Evolutionary conservation across 2,797 vertebrate species (phyloP), one percentile per base, ranked within the genome.

Genomic region (Cheirogaleus major): DNA sequence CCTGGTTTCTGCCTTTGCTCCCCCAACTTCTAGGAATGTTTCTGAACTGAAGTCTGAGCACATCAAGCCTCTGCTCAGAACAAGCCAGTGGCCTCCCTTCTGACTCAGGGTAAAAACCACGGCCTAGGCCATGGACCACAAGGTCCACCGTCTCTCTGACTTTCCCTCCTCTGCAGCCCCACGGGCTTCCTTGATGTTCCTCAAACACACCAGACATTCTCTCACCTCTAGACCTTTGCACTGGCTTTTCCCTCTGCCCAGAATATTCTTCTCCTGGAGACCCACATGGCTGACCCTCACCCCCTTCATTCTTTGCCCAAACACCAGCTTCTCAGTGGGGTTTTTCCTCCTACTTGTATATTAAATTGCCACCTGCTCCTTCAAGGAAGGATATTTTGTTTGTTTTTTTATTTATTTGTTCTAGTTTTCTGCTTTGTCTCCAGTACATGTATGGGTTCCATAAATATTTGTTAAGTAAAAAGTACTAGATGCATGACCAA

Each of bases 391-490:
- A 18, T 27, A 5, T 63, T 65, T 81, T 86, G 7, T 2, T 35
- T 55, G 85, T 18, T 2, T 67, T 2, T 72, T 50, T 55, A 11
- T 78, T 87, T 43, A 9, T 41, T 17, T 70, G 32, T 25, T 25
- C 35, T 69, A 14, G 75, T 48, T 80, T 59, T 57, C n/a, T 94
- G 23, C 12, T 78, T 89, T 32, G 55, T 86, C 23, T 79, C 12
- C 15, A 83, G 35, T 75, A 38, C 6, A 22, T 52, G 0, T 20
- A 45, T 67, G 7, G 59, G 5, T 23, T 93, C 38, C 43, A 50
- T 38, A 57, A 89, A 89, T 35, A 32, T n/a, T 65, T 75, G 5
- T 89, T 41, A 86, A 83, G 59, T 79, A 52, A 92, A 76, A 95
- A 76, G 17, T 79, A 32, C 4, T 25, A 27, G 17, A 5, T 79